Conservation (phyloP, 2,113 vertebrate species). For the Rhinopomastus cyanomelas region DNA sequence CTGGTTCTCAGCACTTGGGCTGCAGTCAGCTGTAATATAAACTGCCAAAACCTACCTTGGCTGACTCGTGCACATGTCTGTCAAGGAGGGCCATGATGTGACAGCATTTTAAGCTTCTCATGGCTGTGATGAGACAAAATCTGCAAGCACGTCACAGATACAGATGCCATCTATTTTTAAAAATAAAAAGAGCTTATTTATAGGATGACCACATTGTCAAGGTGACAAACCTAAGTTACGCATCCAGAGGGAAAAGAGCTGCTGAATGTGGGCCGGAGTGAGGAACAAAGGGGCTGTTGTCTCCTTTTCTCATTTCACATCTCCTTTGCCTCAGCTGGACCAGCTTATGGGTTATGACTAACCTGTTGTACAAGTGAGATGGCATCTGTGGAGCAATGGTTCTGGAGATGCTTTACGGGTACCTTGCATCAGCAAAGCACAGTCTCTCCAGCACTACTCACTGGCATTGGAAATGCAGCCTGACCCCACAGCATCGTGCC, state of each 20-base stretch:
- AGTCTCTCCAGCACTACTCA: not conserved
- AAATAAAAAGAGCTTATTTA: not conserved
- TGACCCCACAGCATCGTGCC: not conserved
- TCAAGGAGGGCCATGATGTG: not conserved
- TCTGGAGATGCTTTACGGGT: not conserved
- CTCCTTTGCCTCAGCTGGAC: not conserved
- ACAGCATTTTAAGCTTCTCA: not conserved
- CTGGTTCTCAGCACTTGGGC: not conserved
- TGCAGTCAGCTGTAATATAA: not conserved
- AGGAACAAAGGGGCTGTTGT: not conserved
- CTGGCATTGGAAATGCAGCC: not conserved
- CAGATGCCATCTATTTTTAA: not conserved
- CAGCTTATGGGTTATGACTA: not conserved
- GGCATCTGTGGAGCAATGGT: not conserved
- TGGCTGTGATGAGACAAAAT: not conserved
- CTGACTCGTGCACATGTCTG: not conserved
- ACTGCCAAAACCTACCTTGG: not conserved
- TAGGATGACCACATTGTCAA: not conserved
- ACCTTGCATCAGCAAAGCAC: not conserved
- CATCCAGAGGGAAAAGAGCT: not conserved
- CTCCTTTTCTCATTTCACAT: not conserved
- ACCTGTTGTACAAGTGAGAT: not conserved
- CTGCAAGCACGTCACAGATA: not conserved
- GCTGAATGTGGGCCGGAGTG: not conserved
- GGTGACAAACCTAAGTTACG: not conserved